Percentiles rank a stretch among this genome's conserved stretches.
Evolutionary conservation across 2,113 vertebrate species (phyloP).

Genomic region (Neomonachus schauinslandi): DNA sequence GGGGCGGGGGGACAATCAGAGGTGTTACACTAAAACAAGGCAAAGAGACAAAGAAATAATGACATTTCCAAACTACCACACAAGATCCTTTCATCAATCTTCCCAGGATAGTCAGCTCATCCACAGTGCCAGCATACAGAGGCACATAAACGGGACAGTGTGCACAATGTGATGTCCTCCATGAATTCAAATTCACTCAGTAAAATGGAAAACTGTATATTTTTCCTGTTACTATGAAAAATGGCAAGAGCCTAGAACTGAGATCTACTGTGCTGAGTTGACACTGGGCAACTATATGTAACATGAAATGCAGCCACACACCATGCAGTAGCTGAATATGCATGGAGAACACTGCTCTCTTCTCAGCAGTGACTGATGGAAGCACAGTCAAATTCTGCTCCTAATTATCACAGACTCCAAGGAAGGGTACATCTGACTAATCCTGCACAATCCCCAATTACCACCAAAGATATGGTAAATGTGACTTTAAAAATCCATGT

Average conservation of each 20-base stretch:
- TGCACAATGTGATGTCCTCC: background rate
- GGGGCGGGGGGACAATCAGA: background rate
- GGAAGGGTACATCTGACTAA: background rate
- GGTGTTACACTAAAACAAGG: background rate
- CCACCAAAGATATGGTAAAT: background rate
- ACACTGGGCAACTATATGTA: background rate
- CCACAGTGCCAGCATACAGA: background rate
- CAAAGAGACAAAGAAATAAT: constrained; percentile 9
- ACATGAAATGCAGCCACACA: background rate
- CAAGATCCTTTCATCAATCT: background rate
- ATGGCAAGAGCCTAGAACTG: background rate
- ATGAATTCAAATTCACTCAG: constrained; percentile 41
- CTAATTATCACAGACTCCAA: background rate
- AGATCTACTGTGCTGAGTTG: background rate
- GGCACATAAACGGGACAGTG: background rate
- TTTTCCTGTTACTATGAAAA: constrained; percentile 14
- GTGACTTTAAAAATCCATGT: background rate
- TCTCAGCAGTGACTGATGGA: background rate
- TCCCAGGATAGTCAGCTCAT: background rate
- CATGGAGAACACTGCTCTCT: background rate
- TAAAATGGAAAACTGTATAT: background rate
- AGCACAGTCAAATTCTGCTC: background rate
- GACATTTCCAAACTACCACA: background rate
- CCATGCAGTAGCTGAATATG: background rate
- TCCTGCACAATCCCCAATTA: background rate